Evolutionary conservation across 2,797 vertebrate genomes (phyloP).

Genomic region (Botia kubotai): DNA sequence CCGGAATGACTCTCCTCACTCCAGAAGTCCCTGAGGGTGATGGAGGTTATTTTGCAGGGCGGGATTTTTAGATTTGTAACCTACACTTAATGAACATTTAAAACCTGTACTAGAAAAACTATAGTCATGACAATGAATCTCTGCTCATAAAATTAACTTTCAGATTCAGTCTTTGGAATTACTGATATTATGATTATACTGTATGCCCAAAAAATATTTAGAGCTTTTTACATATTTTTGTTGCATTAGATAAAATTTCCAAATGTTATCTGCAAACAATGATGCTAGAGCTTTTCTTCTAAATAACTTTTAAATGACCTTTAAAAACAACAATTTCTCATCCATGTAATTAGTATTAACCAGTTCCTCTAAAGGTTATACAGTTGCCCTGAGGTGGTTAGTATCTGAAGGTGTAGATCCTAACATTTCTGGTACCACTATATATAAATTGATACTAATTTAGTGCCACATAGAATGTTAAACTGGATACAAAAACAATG

Average conservation of each 20-base stretch:
- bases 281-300: too few relatives aligned
- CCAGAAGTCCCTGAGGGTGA: constrained; percentile 2
- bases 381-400: too few relatives aligned
- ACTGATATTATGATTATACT: neutral
- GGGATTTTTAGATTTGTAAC: neutral
- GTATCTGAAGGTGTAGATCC: too few relatives aligned
- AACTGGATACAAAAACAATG: neutral
- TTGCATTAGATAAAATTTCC: neutral
- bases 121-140: neutral
- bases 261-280: too few relatives aligned
- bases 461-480: neutral
- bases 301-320: too few relatives aligned
- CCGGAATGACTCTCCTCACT: neutral
- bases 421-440: too few relatives aligned
- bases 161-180: neutral
- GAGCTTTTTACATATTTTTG: neutral
- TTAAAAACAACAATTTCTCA: too few relatives aligned
- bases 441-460: too few relatives aligned
- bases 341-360: too few relatives aligned
- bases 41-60: neutral
- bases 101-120: too few relatives aligned
- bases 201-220: neutral
- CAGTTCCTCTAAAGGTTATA: too few relatives aligned
- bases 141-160: too few relatives aligned
- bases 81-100: neutral